phyloP scores from a whole-genome alignment of 2,888 invertebrate species.

The Drosophila borealis region DNA sequence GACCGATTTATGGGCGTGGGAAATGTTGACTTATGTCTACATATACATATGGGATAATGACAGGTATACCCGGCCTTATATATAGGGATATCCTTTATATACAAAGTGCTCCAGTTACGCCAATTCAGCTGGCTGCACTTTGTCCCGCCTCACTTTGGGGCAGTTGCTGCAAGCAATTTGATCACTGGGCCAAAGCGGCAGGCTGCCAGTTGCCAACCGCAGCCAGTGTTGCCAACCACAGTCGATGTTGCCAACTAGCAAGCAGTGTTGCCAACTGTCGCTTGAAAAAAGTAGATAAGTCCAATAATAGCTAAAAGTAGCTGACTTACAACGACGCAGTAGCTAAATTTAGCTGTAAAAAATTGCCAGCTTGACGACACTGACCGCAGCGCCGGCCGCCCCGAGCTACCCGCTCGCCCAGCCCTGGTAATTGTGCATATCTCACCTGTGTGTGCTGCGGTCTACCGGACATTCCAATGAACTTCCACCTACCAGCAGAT shows the following conservation, averaged over 20 bases:
- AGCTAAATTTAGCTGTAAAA: no score
- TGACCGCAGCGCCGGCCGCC: constrained; percentile 1
- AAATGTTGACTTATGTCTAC: no score
- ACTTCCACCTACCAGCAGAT: constrained; percentile 17
- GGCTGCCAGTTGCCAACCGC: constrained; percentile 4
- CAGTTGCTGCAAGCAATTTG: constrained; percentile 21
- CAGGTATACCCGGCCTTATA: background rate
- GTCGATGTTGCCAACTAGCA: no score
- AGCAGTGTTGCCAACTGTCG: no score
- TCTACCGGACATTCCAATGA: constrained; percentile 32
- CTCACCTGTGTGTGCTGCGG: constrained; percentile 27
- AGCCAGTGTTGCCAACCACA: background rate
- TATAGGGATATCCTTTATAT: background rate
- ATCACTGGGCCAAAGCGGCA: constrained; percentile 12
- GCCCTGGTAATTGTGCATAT: constrained; percentile 20
- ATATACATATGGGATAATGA: no score
- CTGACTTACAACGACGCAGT: no score
- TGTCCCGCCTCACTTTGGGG: background rate
- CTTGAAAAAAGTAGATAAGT: no score
- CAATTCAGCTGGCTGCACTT: no score
- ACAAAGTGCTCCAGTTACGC: constrained; percentile 6
- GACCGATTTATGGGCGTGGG: no score
- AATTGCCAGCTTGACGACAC: background rate
- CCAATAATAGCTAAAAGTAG: no score
- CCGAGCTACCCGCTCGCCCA: background rate